Percentiles rank a stretch among this genome's conserved stretches.
Conservation (phyloP, 2,797 vertebrate species). For the Rhodeus uyekii region DNA sequence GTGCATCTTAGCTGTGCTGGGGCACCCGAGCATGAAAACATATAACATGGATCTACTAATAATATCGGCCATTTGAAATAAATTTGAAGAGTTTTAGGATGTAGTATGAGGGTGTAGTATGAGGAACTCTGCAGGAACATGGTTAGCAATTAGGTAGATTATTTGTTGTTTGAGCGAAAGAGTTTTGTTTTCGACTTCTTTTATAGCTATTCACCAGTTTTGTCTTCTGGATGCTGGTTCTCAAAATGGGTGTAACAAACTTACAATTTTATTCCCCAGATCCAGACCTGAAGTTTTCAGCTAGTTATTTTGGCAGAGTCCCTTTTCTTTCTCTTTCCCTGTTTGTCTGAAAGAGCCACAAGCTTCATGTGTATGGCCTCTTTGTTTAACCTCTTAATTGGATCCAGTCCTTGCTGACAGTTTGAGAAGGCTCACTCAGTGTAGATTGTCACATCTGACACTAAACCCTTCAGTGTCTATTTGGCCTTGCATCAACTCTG, state of each 20-base stretch:
- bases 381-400: constrained; percentile 73
- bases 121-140: not conserved
- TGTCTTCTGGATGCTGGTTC: not conserved
- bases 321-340: constrained; percentile 6
- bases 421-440: constrained; percentile 54
- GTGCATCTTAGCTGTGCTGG: constrained; percentile 2
- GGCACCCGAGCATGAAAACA: not conserved
- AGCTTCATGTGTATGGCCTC: constrained; percentile 35
- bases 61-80: not conserved
- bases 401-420: constrained; percentile 58
- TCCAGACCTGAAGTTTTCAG: not conserved
- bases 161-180: not conserved
- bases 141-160: not conserved
- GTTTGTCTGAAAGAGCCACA: constrained; percentile 15
- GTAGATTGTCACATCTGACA: constrained; percentile 60
- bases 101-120: too few species aligned
- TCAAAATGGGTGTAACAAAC: not conserved
- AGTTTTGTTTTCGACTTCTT: not conserved
- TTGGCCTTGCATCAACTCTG: not conserved
- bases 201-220: not conserved
- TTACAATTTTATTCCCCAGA: not conserved
- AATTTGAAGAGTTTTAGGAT: not conserved
- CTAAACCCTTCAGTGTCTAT: constrained; percentile 22
- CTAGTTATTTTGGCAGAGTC: not conserved
- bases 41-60: not conserved